Conservation (phyloP, 1,140 invertebrate genomes). For the Ctenoplectra terminalis region DNA sequence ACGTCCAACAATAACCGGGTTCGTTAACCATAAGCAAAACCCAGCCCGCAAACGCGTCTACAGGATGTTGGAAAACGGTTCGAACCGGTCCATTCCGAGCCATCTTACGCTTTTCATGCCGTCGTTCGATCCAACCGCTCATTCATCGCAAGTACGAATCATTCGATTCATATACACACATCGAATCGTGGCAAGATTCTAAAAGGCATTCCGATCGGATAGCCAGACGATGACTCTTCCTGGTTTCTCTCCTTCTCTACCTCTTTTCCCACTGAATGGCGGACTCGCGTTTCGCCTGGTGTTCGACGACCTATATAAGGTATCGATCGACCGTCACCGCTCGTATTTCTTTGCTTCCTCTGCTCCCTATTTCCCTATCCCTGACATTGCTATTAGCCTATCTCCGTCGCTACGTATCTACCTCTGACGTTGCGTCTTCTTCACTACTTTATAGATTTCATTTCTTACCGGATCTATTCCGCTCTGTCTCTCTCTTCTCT, state of each 20-base stretch:
- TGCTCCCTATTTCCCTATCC: conserved; percentile 38
- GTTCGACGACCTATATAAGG: conserved; percentile 42
- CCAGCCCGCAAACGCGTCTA: neutral
- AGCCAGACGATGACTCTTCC: neutral
- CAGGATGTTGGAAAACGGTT: neutral
- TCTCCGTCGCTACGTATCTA: conserved; percentile 19
- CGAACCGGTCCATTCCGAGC: neutral
- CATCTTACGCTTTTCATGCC: neutral
- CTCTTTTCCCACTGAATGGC: neutral
- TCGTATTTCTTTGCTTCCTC: conserved; percentile 50
- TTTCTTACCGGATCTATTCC: conserved; percentile 31
- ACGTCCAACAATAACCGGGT: neutral
- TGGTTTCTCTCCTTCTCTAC: neutral
- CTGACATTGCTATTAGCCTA: conserved; percentile 46
- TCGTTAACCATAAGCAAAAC: neutral
- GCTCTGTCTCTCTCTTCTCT: neutral
- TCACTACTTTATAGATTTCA: conserved; percentile 46
- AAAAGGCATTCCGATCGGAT: conserved; percentile 31
- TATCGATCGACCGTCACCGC: conserved; percentile 46
- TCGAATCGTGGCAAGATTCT: conserved; percentile 15
- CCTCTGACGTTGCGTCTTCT: conserved; percentile 15
- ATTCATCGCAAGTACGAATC: conserved; percentile 7
- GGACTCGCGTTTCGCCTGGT: neutral
- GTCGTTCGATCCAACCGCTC: neutral
- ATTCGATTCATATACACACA: conserved; percentile 16